Conservation (phyloP, 2,797 vertebrate species). For the Chelon auratus region DNA sequence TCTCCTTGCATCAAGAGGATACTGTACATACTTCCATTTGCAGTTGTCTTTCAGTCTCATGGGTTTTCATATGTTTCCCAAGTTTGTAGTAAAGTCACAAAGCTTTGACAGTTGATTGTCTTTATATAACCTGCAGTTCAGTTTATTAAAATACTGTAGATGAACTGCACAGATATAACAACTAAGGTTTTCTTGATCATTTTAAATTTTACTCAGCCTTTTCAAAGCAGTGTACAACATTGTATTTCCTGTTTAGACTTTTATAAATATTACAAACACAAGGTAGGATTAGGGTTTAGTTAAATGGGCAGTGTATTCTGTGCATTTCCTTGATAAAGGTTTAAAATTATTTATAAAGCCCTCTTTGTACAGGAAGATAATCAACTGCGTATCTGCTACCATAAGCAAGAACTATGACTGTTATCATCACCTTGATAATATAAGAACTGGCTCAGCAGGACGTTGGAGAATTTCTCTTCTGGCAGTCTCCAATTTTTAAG, state of each 20-base stretch:
- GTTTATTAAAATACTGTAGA: background rate
- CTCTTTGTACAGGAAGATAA: background rate
- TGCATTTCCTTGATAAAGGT: background rate
- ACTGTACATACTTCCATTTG: background rate
- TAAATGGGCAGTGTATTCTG: background rate
- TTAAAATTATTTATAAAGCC: slow-evolving; percentile 3
- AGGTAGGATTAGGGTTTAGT: background rate
- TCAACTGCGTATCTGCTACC: slow-evolving; percentile 1
- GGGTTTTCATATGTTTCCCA: too few relatives aligned
- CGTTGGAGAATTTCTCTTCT: slow-evolving; percentile 4
- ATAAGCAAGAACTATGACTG: background rate
- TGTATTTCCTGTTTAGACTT: background rate
- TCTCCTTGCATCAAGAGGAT: slow-evolving; percentile 3
- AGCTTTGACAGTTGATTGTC: background rate
- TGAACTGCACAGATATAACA: background rate
- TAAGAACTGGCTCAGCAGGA: slow-evolving; percentile 9
- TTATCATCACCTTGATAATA: slow-evolving; percentile 13
- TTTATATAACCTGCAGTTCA: background rate
- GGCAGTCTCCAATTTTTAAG: slow-evolving; percentile 8
- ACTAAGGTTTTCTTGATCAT: background rate
- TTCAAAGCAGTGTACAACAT: background rate
- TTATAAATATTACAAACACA: background rate
- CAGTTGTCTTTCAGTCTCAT: slow-evolving; percentile 4
- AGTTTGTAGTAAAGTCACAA: slow-evolving; percentile 3
- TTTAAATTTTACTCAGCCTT: background rate